A percentile compares a stretch with the other conserved stretches of the same genome.
These are phyloP conservation scores for Serinus canaria DNA, from an alignment of 2,113 vertebrate genomes.

Conservation along the genomic window DNA sequence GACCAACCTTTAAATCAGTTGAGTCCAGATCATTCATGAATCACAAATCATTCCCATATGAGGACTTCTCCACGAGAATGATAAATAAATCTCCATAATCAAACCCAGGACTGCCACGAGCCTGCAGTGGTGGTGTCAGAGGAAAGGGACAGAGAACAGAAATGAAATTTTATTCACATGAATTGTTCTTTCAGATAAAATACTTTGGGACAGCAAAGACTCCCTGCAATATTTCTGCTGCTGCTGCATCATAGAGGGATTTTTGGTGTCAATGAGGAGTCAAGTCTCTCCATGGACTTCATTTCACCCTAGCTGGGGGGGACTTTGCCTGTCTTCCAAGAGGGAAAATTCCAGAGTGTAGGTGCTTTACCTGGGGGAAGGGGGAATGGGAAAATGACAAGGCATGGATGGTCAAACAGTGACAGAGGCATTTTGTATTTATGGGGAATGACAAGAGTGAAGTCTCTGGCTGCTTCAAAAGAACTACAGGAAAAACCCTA, in stretches of 20 bases:
- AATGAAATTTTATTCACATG: not conserved
- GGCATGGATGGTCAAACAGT: not conserved
- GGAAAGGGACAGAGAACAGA: not conserved
- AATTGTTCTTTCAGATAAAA: not conserved
- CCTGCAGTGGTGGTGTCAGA: not conserved
- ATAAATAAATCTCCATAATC: conserved; percentile 11
- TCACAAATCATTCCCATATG: conserved; percentile 7
- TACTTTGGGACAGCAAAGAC: not conserved
- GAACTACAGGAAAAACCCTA: accelerated
- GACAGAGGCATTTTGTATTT: not conserved
- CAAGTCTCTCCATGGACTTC: not conserved
- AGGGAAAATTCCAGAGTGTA: not conserved
- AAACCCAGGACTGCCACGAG: not conserved
- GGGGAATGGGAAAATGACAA: not conserved
- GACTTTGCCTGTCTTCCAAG: not conserved
- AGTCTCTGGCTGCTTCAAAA: not conserved
- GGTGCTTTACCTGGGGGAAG: not conserved
- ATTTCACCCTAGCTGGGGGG: not conserved
- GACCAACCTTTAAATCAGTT: not conserved
- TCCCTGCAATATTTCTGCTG: not conserved
- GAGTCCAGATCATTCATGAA: not conserved
- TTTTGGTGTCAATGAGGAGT: not conserved
- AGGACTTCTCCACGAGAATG: not conserved
- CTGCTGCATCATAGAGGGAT: not conserved
- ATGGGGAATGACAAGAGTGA: not conserved